A percentile compares a stretch with the other conserved stretches of the same genome.
phyloP scores from a whole-genome alignment of 2,113 vertebrate species.

The Callocephalon fimbriatum region DNA sequence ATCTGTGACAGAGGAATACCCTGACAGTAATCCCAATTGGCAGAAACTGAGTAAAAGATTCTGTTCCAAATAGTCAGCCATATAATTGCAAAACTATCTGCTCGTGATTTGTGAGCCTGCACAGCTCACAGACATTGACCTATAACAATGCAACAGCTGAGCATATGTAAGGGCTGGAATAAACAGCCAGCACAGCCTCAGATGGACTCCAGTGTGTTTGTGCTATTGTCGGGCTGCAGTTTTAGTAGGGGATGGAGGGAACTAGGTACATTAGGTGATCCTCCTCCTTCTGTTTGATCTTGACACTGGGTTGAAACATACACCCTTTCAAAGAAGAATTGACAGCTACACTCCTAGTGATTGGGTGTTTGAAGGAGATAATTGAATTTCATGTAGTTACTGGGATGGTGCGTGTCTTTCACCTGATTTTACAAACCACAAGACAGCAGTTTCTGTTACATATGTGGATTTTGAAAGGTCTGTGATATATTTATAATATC shows the following conservation, averaged over 20 bases:
- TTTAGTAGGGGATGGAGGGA: no score
- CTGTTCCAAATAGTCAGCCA: not conserved
- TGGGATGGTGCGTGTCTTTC: not conserved
- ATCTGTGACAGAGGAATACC: not conserved
- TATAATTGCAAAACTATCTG: slow-evolving; percentile 16
- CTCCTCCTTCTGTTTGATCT: not conserved
- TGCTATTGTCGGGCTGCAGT: not conserved
- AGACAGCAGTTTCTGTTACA: not conserved
- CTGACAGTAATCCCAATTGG: not conserved
- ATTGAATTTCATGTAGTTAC: not conserved
- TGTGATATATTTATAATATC: not conserved
- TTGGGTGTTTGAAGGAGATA: not conserved
- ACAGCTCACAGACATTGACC: not conserved
- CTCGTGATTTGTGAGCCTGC: not conserved
- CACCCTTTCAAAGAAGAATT: not conserved
- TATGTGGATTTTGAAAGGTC: not conserved
- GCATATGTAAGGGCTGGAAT: not conserved
- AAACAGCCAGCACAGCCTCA: not conserved
- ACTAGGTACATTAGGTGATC: not conserved
- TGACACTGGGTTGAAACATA: not conserved
- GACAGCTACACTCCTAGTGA: no score
- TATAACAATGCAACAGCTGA: not conserved
- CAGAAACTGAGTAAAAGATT: not conserved
- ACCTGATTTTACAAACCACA: not conserved
- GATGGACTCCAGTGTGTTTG: not conserved